phyloP scores from a whole-genome alignment of 2,797 vertebrate species.

The Glossophaga mutica region DNA sequence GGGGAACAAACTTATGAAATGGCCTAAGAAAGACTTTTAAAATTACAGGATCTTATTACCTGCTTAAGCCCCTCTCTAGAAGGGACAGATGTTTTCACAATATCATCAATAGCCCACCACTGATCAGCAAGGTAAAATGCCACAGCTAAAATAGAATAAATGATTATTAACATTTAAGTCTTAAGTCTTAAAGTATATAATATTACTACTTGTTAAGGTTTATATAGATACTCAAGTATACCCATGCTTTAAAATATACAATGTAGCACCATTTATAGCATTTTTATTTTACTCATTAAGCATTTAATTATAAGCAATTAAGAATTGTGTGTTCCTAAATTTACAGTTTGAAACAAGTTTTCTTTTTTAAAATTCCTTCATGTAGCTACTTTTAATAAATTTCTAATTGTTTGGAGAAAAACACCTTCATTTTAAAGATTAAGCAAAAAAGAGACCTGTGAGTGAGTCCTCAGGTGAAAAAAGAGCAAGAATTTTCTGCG shows the following conservation, averaged over 20 bases:
- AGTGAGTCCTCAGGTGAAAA: conserved; percentile 85
- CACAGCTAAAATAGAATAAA: conserved; percentile 79
- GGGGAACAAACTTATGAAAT: background rate
- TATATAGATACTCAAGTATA: background rate
- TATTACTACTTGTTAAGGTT: background rate
- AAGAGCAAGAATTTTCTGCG: conserved; percentile 89
- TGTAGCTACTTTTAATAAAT: conserved; percentile 15
- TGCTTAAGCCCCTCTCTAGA: conserved; percentile 85
- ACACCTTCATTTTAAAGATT: conserved; percentile 16
- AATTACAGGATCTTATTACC: conserved; percentile 78
- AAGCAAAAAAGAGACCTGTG: conserved; percentile 83
- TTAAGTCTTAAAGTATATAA: background rate
- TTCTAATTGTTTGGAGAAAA: conserved; percentile 23
- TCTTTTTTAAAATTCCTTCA: background rate
- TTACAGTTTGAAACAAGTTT: conserved; percentile 3
- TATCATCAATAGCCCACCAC: conserved; percentile 91
- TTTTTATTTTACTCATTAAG: conserved; percentile 14
- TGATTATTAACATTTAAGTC: conserved; percentile 23
- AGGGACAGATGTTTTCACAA: conserved; percentile 86
- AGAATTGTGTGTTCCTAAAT: conserved; percentile 38
- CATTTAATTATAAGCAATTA: conserved; percentile 42
- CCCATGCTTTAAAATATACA: background rate
- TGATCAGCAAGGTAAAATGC: conserved; percentile 89
- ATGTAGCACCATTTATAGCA: background rate
- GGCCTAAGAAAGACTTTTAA: background rate